Percentiles rank a stretch among this genome's conserved stretches.
phyloP scores from a whole-genome alignment of 1,140 invertebrate species.

The Anastrepha ludens region DNA sequence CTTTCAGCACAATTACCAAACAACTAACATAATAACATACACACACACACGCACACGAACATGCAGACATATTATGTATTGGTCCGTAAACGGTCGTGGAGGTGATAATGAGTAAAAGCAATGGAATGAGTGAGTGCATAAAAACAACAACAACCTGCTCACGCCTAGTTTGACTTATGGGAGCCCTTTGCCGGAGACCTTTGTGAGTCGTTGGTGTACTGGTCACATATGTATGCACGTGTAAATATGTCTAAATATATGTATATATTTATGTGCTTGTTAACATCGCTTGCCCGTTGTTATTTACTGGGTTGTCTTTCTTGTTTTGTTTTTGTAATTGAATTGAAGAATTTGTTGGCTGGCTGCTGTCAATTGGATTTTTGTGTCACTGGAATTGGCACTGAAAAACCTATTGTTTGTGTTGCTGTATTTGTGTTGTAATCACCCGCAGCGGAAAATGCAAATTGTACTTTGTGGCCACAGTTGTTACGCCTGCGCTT shows the following conservation, averaged over 20 bases:
- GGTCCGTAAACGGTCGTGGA: constrained; percentile 18
- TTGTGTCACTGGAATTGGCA: constrained; percentile 46
- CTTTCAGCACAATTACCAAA: constrained; percentile 48
- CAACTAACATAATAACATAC: constrained; percentile 29
- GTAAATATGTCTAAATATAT: not conserved
- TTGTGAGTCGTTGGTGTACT: not conserved
- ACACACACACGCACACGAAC: not conserved
- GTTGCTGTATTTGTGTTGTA: not conserved
- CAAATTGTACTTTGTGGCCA: constrained; percentile 21
- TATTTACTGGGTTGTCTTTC: not conserved
- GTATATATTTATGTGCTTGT: not conserved
- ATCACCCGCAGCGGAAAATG: constrained; percentile 23
- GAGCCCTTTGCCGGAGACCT: constrained; percentile 31
- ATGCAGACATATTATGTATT: not conserved
- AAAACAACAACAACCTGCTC: not conserved
- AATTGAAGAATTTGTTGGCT: not conserved
- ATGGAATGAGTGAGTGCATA: not conserved
- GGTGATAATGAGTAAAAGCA: constrained; percentile 39
- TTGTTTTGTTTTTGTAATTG: constrained; percentile 5
- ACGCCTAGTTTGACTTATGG: constrained; percentile 27
- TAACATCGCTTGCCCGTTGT: not conserved
- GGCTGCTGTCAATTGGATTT: constrained; percentile 11
- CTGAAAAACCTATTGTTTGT: not conserved
- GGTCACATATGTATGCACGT: not conserved
- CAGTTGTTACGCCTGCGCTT: constrained; percentile 28